Base-by-base conservation (phyloP, 2,888 invertebrate species). In the Steinernema hermaphroditum region DNA sequence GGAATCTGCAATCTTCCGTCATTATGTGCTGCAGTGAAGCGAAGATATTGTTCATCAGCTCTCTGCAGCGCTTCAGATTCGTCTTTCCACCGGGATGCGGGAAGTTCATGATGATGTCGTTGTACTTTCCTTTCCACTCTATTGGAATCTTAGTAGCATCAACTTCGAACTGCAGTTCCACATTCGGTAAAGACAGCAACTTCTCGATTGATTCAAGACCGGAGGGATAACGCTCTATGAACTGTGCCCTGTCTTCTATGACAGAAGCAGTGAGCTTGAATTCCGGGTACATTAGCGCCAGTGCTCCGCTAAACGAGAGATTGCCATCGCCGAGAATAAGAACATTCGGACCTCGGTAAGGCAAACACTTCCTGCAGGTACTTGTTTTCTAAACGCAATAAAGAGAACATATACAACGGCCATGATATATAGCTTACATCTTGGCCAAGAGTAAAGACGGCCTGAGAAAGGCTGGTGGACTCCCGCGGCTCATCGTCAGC, bases 41-140 rank as follows among this genome's bases (percentile, higher is more conserved):
- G 54, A 86, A 80, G 37, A 86, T 77, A 27, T 77, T 85, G 72
- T 82, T 85, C 2, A 91, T 84, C 27, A 91, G 87, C 37, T 88
- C 85, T 73, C 90, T 87, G 83, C 91, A 90, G 72, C 88, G 88
- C 79, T 89, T 89, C 72, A 90, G 88, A 82, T 90, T 89, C 32
- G 62, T 62, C 34, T 62, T 62, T 22, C 62, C 62, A 32, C 62
- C n/a, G n/a, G n/a, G 88, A 84, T 90, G 90, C 9, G 91, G 91
- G 81, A 91, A 91, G 82, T 91, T 91, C 86, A 91, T 91, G 70
- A 91, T 87, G 46, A 91, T 88, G 80, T 88, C 87, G 32, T 88
- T 83, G 82, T 89, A 90, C 32, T 57, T 49, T 2, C 57, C 46
- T 2, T 37, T 43, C 77, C 76, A 78, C 4, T 37, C 49, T n/a